Conservation (phyloP, 2,797 vertebrate genomes). For the Mico argentatus region DNA sequence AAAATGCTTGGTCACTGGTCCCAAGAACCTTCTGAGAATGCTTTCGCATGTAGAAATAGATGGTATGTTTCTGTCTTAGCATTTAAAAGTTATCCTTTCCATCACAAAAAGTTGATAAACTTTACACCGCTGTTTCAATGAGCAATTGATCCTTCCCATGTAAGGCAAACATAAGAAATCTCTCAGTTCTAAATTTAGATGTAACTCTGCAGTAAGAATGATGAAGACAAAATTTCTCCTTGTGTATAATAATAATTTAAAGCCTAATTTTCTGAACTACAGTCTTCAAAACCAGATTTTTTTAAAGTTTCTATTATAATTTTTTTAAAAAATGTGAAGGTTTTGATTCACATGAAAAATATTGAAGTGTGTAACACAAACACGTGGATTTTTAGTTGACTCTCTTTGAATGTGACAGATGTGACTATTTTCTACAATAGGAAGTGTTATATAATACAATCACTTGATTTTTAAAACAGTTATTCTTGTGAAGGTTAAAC, state of each 20-base stretch:
- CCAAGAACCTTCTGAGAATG: not conserved
- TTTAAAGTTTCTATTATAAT: not conserved
- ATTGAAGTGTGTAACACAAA: not conserved
- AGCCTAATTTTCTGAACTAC: not conserved
- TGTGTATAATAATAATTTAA: not conserved
- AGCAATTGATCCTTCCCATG: not conserved
- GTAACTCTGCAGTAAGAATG: not conserved
- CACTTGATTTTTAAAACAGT: not conserved
- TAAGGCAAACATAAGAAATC: not conserved
- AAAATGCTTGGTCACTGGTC: accelerated
- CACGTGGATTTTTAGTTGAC: not conserved
- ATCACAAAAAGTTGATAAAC: not conserved
- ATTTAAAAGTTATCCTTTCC: too few relatives aligned
- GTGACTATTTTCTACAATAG: not conserved
- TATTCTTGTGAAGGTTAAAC: not conserved
- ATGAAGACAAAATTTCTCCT: not conserved
- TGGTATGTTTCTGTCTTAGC: not conserved
- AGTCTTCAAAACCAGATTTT: not conserved
- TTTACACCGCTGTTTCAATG: not conserved
- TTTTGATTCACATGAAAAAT: not conserved
- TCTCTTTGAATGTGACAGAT: not conserved
- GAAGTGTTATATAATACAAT: not conserved
- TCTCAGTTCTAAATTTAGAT: not conserved
- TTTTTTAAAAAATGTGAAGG: not conserved
- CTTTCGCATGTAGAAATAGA: not conserved